A percentile compares a stretch with the other conserved stretches of the same genome.
Evolutionary conservation across 92 coral and sea anemone genomes (phyloP).

Genomic region (Desmophyllum pertusum): DNA sequence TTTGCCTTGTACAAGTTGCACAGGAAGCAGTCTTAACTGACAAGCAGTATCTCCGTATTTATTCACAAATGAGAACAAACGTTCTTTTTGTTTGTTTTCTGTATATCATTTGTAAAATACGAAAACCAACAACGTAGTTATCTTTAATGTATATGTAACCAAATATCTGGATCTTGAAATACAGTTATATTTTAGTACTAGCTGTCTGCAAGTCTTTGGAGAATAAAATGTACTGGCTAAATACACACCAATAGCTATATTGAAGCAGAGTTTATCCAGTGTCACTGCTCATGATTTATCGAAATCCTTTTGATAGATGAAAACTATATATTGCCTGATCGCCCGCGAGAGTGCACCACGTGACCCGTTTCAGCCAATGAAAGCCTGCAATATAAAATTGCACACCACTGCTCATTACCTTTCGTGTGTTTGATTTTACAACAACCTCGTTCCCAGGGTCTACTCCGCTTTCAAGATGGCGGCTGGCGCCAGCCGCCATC

Average conservation of each 20-base stretch:
- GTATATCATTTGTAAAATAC: conserved; percentile 47
- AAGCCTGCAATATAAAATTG: no score
- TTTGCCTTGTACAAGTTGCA: background rate
- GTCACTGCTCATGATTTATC: no score
- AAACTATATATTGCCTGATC: no score
- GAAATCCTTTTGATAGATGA: no score
- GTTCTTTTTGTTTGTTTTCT: conserved; percentile 26
- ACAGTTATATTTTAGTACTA: conserved; percentile 43
- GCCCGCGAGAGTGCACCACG: no score
- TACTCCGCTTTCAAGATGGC: no score
- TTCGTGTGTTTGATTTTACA: no score
- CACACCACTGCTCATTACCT: no score
- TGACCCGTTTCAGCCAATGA: no score
- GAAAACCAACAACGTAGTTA: conserved; percentile 18
- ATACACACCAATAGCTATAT: background rate
- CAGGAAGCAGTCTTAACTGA: background rate
- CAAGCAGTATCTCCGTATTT: conserved; percentile 19
- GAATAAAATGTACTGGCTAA: background rate
- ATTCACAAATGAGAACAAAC: conserved; percentile 47
- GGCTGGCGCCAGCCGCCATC: no score
- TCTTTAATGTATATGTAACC: conserved; percentile 45
- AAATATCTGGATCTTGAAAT: conserved; percentile 43
- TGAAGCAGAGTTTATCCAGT: no score
- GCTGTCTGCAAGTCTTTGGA: background rate
- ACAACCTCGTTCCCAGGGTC: no score